A percentile compares a stretch with the other conserved stretches of the same genome.
Evolutionary conservation across 2,888 invertebrate species (phyloP).

Genomic region (Chorisops tibialis): DNA sequence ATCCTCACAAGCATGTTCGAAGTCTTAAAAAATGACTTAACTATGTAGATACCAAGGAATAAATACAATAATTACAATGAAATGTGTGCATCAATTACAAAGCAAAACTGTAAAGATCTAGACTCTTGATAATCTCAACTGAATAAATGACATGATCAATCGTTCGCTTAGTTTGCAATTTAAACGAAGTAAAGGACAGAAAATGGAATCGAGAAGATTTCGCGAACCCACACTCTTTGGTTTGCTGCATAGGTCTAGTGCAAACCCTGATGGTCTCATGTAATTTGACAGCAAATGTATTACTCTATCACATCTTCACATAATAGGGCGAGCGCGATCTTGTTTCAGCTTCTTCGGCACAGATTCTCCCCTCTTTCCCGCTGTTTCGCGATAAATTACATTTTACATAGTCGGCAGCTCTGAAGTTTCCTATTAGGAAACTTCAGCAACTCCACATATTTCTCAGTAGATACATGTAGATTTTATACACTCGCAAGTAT

Average conservation of each 20-base stretch:
- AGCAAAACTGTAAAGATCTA: constrained; percentile 26
- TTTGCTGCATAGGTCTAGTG: neutral
- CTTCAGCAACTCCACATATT: neutral
- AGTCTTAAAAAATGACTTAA: too few species aligned
- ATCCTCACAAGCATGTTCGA: too few species aligned
- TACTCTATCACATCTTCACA: constrained; percentile 37
- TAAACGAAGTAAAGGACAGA: constrained; percentile 17
- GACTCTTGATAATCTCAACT: constrained; percentile 28
- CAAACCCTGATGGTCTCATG: constrained; percentile 33
- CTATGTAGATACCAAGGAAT: too few species aligned
- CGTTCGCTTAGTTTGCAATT: constrained; percentile 20
- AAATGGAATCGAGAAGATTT: neutral
- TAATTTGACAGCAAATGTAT: constrained; percentile 41
- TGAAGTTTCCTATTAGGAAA: constrained; percentile 21
- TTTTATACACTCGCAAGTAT: too few species aligned
- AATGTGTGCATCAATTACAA: constrained; percentile 28
- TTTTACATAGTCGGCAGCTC: constrained; percentile 14
- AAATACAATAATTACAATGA: constrained; percentile 26
- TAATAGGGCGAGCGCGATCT: neutral
- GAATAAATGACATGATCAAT: constrained; percentile 32
- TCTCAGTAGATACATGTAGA: too few species aligned
- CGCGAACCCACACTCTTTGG: too few species aligned
- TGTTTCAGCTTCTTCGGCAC: too few species aligned
- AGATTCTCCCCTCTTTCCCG: neutral
- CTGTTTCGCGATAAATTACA: constrained; percentile 11